Percentiles rank a stretch among this genome's conserved stretches.
These are phyloP conservation scores for Capitulum mitella DNA, from an alignment of 2,888 invertebrate genomes.

Conservation along the genomic window DNA sequence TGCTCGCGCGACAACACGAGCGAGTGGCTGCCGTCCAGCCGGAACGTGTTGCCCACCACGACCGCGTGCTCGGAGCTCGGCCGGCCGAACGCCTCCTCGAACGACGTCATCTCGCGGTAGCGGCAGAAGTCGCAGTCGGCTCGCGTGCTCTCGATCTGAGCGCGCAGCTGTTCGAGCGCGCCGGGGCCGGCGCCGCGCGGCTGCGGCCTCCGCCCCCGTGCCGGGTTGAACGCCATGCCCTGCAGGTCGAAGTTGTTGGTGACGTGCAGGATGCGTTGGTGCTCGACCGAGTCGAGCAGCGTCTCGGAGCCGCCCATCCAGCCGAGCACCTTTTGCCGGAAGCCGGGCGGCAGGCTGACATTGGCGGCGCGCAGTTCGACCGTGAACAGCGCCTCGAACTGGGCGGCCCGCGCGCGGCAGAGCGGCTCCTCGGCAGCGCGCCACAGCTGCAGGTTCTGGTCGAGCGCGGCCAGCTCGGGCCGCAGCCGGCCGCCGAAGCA, in stretches of 20 bases:
- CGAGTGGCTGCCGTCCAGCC: constrained; percentile 30
- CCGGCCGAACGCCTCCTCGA: constrained; percentile 27
- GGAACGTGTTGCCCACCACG: constrained; percentile 32
- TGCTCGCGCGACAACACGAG: constrained; percentile 30
- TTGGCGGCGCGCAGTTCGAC: constrained; percentile 26
- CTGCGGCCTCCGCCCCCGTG: constrained; percentile 29
- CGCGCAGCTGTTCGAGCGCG: constrained; percentile 17
- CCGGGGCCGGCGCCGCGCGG: constrained; percentile 15
- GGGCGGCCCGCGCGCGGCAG: constrained; percentile 4
- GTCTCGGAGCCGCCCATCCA: constrained; percentile 27
- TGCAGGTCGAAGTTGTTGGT: constrained; percentile 28
- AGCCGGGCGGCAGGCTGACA: constrained; percentile 21
- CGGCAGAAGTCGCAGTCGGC: constrained; percentile 30
- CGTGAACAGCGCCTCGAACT: constrained; percentile 12
- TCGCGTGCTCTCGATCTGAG: constrained; percentile 17
- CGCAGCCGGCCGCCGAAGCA: constrained; percentile 23
- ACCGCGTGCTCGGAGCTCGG: constrained; percentile 17
- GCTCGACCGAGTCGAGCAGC: constrained; percentile 21
- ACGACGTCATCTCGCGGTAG: constrained; percentile 27
- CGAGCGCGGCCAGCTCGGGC: constrained; percentile 15
- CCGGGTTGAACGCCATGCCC: constrained; percentile 31
- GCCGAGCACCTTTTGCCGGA: constrained; percentile 23
- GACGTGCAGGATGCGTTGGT: constrained; percentile 30
- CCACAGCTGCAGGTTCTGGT: background rate
- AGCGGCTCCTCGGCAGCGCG: constrained; percentile 12